Conservation (phyloP, 2,888 invertebrate genomes). For the Augiades crinisus region DNA sequence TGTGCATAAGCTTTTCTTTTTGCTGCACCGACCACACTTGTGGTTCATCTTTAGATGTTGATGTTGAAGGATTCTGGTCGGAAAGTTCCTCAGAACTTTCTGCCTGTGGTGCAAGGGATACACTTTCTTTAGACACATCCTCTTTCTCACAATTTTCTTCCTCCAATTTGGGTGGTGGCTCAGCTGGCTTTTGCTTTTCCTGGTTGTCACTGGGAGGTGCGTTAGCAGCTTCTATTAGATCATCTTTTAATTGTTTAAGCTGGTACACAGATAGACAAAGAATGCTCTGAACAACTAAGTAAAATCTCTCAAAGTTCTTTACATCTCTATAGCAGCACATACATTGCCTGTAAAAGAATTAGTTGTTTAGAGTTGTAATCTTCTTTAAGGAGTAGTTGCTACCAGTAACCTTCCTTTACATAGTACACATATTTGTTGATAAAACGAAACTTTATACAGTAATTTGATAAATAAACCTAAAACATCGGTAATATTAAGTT, state of each 20-base stretch:
- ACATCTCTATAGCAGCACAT: conserved; percentile 97
- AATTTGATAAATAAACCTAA: not conserved
- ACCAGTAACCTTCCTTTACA: not conserved
- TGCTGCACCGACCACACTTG: conserved; percentile 89
- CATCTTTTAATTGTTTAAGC: conserved; percentile 86
- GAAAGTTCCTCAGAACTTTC: conserved; percentile 30
- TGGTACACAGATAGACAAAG: conserved; percentile 92
- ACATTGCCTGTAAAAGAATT: conserved; percentile 87
- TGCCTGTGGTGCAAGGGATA: conserved; percentile 39
- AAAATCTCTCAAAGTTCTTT: conserved; percentile 95
- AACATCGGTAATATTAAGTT: conserved; percentile 15
- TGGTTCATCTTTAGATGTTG: conserved; percentile 52
- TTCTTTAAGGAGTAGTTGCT: not conserved
- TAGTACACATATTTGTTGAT: not conserved
- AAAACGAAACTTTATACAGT: not conserved
- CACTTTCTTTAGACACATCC: conserved; percentile 46
- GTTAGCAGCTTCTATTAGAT: conserved; percentile 69
- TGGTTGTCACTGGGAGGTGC: conserved; percentile 48
- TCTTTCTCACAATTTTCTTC: conserved; percentile 42
- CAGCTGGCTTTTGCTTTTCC: conserved; percentile 47
- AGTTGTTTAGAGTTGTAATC: not conserved
- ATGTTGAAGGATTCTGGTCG: conserved; percentile 39
- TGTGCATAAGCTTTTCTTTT: conserved; percentile 92
- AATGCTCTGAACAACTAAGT: conserved; percentile 93
- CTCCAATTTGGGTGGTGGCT: conserved; percentile 41